phyloP scores from a whole-genome alignment of 2,113 vertebrate species.

The Eulemur macaco region DNA sequence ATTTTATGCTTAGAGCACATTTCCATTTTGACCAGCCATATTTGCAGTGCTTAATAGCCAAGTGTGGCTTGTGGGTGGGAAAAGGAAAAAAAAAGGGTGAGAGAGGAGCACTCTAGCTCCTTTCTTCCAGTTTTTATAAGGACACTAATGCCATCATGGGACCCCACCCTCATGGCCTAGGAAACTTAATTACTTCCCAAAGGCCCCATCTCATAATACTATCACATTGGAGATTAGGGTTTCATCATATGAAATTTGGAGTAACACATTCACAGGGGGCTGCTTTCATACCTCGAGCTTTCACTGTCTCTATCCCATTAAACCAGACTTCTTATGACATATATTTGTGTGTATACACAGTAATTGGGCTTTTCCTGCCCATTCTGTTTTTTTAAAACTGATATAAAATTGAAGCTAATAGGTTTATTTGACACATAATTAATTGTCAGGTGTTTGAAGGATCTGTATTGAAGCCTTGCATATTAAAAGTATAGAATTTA shows the following conservation, averaged over 20 bases:
- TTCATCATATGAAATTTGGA: accelerated
- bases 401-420: constrained; percentile 51
- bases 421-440: constrained; percentile 40
- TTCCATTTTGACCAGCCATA: not conserved
- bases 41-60: not conserved
- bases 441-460: constrained; percentile 49
- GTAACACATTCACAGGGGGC: not conserved
- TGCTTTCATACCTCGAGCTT: not conserved
- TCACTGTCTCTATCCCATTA: not conserved
- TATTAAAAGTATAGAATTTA: constrained; percentile 68
- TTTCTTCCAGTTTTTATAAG: not conserved
- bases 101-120: not conserved
- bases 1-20: not conserved
- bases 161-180: not conserved
- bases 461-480: constrained; percentile 60
- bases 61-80: not conserved
- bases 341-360: not conserved
- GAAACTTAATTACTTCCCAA: not conserved
- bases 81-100: not conserved
- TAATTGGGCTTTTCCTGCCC: constrained; percentile 54
- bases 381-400: not conserved
- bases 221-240: not conserved
- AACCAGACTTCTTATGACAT: not conserved
- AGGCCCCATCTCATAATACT: not conserved
- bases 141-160: not conserved